Percentiles rank a stretch among this genome's conserved stretches.
Conservation (phyloP, 1,140 invertebrate species). For the Diabrotica undecimpunctata region DNA sequence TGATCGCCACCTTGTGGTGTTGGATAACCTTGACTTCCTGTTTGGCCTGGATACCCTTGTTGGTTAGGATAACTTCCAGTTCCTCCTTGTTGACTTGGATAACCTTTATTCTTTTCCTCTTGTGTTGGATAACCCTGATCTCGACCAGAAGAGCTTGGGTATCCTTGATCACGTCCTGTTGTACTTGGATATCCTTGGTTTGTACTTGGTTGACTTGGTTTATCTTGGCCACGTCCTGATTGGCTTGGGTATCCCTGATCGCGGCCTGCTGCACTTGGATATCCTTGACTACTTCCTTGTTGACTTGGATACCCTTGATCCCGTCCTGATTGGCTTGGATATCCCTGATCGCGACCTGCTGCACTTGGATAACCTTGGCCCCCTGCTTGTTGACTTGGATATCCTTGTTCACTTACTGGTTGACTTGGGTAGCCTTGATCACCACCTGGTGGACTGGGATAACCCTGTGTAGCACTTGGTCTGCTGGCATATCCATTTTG, state of each 20-base stretch:
- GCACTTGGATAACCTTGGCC: neutral
- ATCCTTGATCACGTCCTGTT: conserved; percentile 19
- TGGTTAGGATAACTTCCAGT: neutral
- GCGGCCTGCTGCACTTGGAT: conserved; percentile 22
- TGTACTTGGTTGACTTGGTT: conserved; percentile 5
- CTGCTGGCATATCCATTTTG: neutral
- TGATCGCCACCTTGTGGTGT: conserved; percentile 21
- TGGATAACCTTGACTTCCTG: conserved; percentile 25
- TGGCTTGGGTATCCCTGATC: conserved; percentile 6
- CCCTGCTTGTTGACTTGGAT: conserved; percentile 7
- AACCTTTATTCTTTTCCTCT: neutral
- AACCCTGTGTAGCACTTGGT: conserved; percentile 6
- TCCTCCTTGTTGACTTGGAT: conserved; percentile 18
- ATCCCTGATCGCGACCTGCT: neutral
- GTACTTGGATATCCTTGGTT: conserved; percentile 11
- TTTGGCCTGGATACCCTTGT: neutral
- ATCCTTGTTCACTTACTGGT: conserved; percentile 20
- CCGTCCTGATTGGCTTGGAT: conserved; percentile 16
- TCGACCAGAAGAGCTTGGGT: conserved; percentile 17
- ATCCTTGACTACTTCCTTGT: conserved; percentile 5
- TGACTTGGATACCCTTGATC: conserved; percentile 9
- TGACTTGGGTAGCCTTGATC: conserved; percentile 6
- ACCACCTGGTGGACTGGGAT: conserved; percentile 22
- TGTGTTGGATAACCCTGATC: conserved; percentile 19
- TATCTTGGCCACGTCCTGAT: conserved; percentile 20